These are phyloP conservation scores for Sarcophaga variegata DNA, from an alignment of 2,888 invertebrate species.

Conservation along the genomic window DNA sequence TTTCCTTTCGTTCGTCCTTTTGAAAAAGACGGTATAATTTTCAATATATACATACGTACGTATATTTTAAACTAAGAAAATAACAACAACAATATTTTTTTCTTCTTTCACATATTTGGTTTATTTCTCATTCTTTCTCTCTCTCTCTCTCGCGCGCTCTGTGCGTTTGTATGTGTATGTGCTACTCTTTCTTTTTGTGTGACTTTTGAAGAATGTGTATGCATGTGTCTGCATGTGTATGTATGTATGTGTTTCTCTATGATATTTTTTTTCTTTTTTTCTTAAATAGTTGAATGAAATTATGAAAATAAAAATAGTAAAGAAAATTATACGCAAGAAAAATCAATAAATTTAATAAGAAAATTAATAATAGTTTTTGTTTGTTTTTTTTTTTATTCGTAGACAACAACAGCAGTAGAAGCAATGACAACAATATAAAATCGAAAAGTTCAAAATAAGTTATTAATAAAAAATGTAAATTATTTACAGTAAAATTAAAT, in stretches of 20 bases:
- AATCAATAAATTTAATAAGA: slow-evolving; percentile 57
- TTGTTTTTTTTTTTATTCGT: slow-evolving; percentile 1
- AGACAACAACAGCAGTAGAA: too few relatives aligned
- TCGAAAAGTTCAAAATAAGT: too few relatives aligned
- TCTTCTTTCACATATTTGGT: background rate
- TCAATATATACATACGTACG: background rate
- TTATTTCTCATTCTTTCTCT: slow-evolving; percentile 13
- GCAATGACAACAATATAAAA: too few relatives aligned
- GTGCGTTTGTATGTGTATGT: background rate
- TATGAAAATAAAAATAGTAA: slow-evolving; percentile 63
- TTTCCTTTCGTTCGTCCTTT: background rate
- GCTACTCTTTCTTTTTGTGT: too few relatives aligned
- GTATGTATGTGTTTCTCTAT: slow-evolving; percentile 8
- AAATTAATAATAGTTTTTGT: slow-evolving; percentile 20
- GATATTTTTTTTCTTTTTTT: slow-evolving; percentile 25
- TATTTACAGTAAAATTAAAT: too few relatives aligned
- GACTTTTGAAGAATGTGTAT: background rate
- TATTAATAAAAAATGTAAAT: too few relatives aligned
- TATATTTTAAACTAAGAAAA: slow-evolving; percentile 38
- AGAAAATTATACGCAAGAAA: slow-evolving; percentile 25
- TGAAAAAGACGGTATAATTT: background rate
- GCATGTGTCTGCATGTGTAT: background rate
- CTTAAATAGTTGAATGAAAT: slow-evolving; percentile 39
- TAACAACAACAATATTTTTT: slow-evolving; percentile 1
- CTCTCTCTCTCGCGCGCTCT: background rate